A percentile compares a stretch with the other conserved stretches of the same genome.
Conservation (phyloP, 2,113 vertebrate genomes). For the Nyctereutes procyonoides region DNA sequence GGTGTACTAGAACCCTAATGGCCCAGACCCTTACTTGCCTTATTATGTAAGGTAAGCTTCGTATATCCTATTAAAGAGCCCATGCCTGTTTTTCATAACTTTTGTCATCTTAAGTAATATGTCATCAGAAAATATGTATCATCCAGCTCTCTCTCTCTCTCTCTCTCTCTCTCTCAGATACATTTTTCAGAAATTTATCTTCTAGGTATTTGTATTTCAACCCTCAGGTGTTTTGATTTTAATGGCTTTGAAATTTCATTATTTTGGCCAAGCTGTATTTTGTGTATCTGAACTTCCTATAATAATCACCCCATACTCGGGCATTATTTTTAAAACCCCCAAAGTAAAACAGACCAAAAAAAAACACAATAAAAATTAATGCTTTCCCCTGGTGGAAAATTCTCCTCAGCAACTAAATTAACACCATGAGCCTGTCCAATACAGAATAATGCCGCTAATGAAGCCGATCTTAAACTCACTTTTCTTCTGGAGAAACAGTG, state of each 20-base stretch:
- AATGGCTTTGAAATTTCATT: constrained; percentile 15
- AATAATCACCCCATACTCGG: neutral
- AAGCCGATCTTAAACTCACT: constrained; percentile 40
- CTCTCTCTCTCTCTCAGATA: neutral
- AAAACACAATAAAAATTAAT: neutral
- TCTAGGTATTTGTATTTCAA: constrained; percentile 34
- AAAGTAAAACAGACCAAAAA: neutral
- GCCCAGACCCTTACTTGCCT: constrained; percentile 9
- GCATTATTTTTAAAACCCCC: constrained; percentile 6
- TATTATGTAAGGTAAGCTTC: constrained; percentile 41
- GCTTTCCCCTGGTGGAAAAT: constrained; percentile 23
- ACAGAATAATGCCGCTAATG: neutral
- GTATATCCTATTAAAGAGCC: constrained; percentile 45
- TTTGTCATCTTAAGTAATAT: constrained; percentile 30
- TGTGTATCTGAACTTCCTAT: neutral
- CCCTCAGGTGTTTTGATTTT: neutral
- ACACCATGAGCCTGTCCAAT: neutral
- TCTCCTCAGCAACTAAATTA: constrained; percentile 44
- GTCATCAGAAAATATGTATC: constrained; percentile 57
- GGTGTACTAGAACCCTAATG: constrained; percentile 27
- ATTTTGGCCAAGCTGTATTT: constrained; percentile 16
- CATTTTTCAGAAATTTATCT: neutral
- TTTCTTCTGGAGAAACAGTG: constrained; percentile 32
- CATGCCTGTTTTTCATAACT: constrained; percentile 38
- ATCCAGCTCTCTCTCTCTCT: neutral